Evolutionary conservation across 2,888 invertebrate genomes (phyloP).

Genomic region (Phalera bucephala): DNA sequence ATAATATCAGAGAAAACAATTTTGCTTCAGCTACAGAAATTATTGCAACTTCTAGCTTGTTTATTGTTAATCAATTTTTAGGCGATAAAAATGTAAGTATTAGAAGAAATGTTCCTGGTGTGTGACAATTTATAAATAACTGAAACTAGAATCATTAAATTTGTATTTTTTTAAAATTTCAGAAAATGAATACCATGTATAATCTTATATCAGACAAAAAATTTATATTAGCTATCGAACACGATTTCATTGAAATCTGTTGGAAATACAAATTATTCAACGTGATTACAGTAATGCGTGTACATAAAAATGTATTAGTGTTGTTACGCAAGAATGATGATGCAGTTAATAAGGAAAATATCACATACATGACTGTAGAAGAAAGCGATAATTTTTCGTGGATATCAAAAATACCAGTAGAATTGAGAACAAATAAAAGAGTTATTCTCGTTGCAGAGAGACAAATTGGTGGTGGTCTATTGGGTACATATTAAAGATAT

Average conservation of each 20-base stretch:
- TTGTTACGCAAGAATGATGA: conserved; percentile 31
- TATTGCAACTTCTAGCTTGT: conserved; percentile 9
- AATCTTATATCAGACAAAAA: conserved; percentile 27
- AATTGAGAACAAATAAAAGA: conserved; percentile 40
- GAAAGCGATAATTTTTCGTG: conserved; percentile 48
- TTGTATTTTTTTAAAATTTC: conserved; percentile 23
- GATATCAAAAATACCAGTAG: conserved; percentile 40
- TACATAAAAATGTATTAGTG: conserved; percentile 40
- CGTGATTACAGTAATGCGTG: conserved; percentile 44
- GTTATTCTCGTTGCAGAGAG: conserved; percentile 50
- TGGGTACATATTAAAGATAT: conserved; percentile 36
- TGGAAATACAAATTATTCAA: conserved; percentile 30
- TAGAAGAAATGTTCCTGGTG: no score
- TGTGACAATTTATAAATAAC: no score
- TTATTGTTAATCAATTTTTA: conserved; percentile 40
- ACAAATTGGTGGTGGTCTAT: conserved; percentile 47
- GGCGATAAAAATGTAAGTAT: conserved; percentile 44
- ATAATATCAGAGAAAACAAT: neutral
- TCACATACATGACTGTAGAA: conserved; percentile 40
- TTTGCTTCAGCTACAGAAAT: neutral
- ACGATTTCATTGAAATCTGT: conserved; percentile 29
- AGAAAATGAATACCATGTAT: conserved; percentile 45
- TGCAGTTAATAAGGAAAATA: conserved; percentile 25
- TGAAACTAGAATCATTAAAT: no score
- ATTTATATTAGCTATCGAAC: conserved; percentile 46